phyloP scores from a whole-genome alignment of 2,888 invertebrate genomes.

The Ariolimax columbianus region DNA sequence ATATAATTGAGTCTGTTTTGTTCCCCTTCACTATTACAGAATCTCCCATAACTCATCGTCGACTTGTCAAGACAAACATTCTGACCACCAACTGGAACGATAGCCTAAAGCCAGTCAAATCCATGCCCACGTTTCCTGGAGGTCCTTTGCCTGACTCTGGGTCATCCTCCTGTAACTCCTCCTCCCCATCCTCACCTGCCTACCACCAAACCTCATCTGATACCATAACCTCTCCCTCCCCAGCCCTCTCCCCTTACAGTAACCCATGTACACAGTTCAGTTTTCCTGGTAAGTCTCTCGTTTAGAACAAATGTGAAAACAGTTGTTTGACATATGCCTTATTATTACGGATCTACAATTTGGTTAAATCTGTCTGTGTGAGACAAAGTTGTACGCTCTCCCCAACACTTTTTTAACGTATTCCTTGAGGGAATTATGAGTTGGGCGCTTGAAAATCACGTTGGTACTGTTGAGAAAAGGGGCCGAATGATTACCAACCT shows the following conservation, averaged over 20 bases:
- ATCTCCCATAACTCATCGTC: conserved; percentile 64
- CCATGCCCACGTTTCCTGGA: conserved; percentile 59
- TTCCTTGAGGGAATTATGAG: no score
- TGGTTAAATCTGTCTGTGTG: no score
- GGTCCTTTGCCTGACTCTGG: conserved; percentile 80
- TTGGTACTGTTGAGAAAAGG: no score
- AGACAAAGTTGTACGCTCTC: no score
- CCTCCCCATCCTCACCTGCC: conserved; percentile 96
- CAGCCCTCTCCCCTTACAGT: conserved; percentile 66
- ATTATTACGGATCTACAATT: not conserved
- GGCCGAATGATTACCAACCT: no score
- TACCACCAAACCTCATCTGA: conserved; percentile 80
- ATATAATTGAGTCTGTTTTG: not conserved
- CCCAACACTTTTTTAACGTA: no score
- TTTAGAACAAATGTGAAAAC: not conserved
- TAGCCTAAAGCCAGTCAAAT: conserved; percentile 59
- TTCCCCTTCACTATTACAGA: conserved; percentile 57
- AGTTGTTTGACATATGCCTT: not conserved
- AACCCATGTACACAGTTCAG: conserved; percentile 82
- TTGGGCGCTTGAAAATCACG: no score
- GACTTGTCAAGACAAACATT: conserved; percentile 60
- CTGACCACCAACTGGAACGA: conserved; percentile 57
- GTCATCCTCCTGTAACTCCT: conserved; percentile 97
- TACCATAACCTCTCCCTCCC: conserved; percentile 80
- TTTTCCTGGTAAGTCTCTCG: conserved; percentile 84